Evolutionary conservation across 2,113 vertebrate genomes (phyloP).

Genomic region (Meriones unguiculatus): DNA sequence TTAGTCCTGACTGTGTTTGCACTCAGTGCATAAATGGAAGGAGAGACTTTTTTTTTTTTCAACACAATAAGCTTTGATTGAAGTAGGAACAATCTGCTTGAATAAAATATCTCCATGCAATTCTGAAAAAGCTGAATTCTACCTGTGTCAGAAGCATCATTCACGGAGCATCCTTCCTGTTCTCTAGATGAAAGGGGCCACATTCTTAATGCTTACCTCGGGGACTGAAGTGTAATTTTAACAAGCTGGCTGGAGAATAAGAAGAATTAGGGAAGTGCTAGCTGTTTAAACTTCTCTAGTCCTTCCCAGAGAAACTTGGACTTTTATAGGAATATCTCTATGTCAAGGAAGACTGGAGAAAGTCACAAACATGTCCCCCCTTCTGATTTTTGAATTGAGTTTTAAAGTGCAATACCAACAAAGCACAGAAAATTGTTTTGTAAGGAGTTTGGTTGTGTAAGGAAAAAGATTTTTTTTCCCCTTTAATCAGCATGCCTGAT

Average conservation of each 20-base stretch:
- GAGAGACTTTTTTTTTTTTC: background rate
- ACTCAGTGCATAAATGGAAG: background rate
- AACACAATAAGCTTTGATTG: background rate
- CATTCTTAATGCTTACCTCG: background rate
- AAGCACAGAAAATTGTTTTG: conserved; percentile 46
- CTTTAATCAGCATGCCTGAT: conserved; percentile 55
- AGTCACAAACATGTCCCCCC: background rate
- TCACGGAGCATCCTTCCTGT: background rate
- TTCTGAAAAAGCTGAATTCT: background rate
- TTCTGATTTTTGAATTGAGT: background rate
- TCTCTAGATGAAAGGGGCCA: background rate
- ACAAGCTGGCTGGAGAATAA: background rate
- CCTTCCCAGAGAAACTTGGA: background rate
- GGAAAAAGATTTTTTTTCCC: conserved; percentile 41
- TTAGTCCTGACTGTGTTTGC: background rate
- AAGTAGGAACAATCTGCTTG: background rate
- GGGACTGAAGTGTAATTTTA: background rate
- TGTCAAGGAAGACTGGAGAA: conserved; percentile 32
- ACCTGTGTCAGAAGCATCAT: background rate
- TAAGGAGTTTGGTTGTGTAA: conserved; percentile 21
- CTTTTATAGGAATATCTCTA: conserved; percentile 30
- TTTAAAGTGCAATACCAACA: conserved; percentile 16
- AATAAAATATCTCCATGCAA: background rate
- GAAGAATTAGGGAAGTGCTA: background rate
- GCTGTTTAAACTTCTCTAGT: background rate